These are phyloP conservation scores for Pachliopta kotzebuea DNA, from an alignment of 2,888 invertebrate species.

Conservation along the genomic window DNA sequence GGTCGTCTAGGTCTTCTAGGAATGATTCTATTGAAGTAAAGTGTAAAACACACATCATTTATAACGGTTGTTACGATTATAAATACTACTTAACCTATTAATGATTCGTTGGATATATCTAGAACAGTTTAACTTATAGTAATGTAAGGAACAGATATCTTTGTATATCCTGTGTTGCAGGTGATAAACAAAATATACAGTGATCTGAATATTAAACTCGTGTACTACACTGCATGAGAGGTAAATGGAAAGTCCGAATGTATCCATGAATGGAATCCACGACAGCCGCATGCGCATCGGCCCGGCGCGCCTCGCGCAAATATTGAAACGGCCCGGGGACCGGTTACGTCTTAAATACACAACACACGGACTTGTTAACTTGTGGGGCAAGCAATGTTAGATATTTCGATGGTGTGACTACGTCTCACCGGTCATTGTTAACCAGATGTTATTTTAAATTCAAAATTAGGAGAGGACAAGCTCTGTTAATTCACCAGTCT, in stretches of 20 bases:
- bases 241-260: slow-evolving; percentile 38
- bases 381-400: slow-evolving; percentile 35
- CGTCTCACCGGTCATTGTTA: slow-evolving; percentile 29
- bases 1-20: no score
- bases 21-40: no score
- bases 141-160: no score
- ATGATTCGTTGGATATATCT: no score
- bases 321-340: slow-evolving; percentile 59
- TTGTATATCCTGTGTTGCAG: background rate
- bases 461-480: background rate
- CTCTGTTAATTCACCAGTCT: background rate
- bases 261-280: slow-evolving; percentile 53
- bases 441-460: background rate
- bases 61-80: no score
- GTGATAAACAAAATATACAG: background rate
- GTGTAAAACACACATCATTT: no score
- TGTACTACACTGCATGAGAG: slow-evolving; percentile 3
- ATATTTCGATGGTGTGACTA: slow-evolving; percentile 30
- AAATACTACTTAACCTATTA: no score
- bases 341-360: slow-evolving; percentile 57
- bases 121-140: no score
- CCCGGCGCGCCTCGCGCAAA: slow-evolving; percentile 59
- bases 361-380: slow-evolving; percentile 46
- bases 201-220: background rate
- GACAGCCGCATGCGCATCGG: slow-evolving; percentile 46